Evolutionary conservation across 2,797 vertebrate genomes (phyloP).

Genomic region (Clarias pachynema): DNA sequence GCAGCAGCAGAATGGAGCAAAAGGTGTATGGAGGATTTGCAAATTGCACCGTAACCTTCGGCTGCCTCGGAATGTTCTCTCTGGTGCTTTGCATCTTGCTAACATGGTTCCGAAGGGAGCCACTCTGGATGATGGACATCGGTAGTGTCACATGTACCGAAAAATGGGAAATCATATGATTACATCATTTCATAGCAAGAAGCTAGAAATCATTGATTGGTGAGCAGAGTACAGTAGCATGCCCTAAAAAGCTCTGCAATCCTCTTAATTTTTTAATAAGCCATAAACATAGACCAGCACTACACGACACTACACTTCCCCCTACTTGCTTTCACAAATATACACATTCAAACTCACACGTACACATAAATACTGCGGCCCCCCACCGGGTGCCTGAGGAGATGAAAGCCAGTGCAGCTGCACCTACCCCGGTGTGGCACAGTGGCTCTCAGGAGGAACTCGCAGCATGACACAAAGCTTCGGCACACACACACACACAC

Average conservation of each 20-base stretch:
- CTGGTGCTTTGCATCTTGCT: conserved; percentile 29
- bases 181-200: conserved; percentile 24
- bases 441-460: conserved; percentile 64
- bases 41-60: conserved; percentile 72
- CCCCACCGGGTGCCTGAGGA: conserved; percentile 54
- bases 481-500: conserved; percentile 37
- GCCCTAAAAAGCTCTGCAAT: conserved; percentile 7
- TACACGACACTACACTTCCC: conserved; percentile 19
- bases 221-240: conserved; percentile 14
- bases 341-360: conserved; percentile 46
- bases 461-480: conserved; percentile 57
- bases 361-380: conserved; percentile 52
- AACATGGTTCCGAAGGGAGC: conserved; percentile 40
- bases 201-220: conserved; percentile 7
- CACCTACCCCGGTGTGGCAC: conserved; percentile 67
- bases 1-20: conserved; percentile 67
- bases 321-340: conserved; percentile 36
- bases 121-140: conserved; percentile 39
- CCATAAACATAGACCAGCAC: conserved; percentile 43
- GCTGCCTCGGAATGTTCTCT: conserved; percentile 70
- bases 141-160: not conserved
- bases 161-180: not conserved
- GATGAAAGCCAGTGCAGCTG: conserved; percentile 68
- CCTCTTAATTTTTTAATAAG: conserved; percentile 17
- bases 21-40: conserved; percentile 75